Evolutionary conservation across 1,140 invertebrate species (phyloP).

Genomic region (Monomorium pharaonis): DNA sequence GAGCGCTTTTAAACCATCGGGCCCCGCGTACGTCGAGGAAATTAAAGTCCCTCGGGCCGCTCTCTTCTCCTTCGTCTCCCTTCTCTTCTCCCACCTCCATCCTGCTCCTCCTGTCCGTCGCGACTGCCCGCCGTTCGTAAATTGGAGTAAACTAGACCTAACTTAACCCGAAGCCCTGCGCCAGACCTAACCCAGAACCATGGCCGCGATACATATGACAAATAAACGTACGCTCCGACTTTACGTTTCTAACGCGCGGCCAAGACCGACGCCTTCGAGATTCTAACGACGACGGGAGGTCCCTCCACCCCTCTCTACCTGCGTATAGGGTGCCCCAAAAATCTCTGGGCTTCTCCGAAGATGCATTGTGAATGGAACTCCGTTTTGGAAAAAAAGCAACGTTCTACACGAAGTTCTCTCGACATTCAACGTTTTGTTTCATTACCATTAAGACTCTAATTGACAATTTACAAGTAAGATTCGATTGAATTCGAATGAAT

Average conservation of each 20-base stretch:
- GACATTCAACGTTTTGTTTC: neutral
- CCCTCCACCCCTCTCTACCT: neutral
- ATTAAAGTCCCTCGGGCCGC: slow-evolving; percentile 63
- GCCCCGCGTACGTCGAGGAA: slow-evolving; percentile 35
- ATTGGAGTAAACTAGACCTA: slow-evolving; percentile 59
- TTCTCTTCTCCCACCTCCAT: neutral
- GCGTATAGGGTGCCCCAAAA: slow-evolving; percentile 10
- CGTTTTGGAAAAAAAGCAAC: neutral
- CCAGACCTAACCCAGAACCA: slow-evolving; percentile 44
- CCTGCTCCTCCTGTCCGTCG: neutral
- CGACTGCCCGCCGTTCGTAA: slow-evolving; percentile 45
- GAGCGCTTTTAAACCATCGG: slow-evolving; percentile 56
- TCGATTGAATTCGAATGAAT: neutral
- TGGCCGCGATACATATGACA: slow-evolving; percentile 44
- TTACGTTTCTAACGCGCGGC: slow-evolving; percentile 44
- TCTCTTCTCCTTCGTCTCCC: neutral
- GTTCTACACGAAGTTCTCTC: neutral
- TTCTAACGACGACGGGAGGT: slow-evolving; percentile 38
- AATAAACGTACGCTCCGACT: slow-evolving; percentile 49
- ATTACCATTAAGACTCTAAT: neutral
- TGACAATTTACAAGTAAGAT: too few relatives aligned
- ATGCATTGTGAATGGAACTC: neutral
- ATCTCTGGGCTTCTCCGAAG: neutral
- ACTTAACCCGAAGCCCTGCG: slow-evolving; percentile 39
- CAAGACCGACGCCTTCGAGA: slow-evolving; percentile 42